Percentiles rank a stretch among this genome's conserved stretches.
Conservation (phyloP, 2,113 vertebrate species). For the Centrocercus urophasianus region DNA sequence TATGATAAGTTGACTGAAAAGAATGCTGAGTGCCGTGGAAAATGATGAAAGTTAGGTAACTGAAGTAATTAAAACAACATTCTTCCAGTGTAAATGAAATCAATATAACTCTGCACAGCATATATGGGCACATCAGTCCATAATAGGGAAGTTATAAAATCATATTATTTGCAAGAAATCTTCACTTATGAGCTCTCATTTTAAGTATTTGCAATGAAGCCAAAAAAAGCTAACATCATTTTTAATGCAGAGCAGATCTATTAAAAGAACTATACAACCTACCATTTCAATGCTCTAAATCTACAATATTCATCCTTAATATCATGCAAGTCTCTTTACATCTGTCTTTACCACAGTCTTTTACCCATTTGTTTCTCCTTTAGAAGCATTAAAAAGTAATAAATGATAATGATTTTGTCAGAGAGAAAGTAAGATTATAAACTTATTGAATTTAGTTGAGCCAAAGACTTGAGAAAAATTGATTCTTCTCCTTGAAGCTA, state of each 20-base stretch:
- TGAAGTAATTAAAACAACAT: neutral
- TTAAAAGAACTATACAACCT: neutral
- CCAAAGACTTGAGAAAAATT: neutral
- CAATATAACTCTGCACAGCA: neutral
- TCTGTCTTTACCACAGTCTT: neutral
- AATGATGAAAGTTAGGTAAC: neutral
- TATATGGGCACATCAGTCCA: neutral
- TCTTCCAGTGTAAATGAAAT: neutral
- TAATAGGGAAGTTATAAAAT: accelerated
- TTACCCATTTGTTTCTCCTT: neutral
- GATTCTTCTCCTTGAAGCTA: neutral
- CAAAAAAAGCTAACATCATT: neutral
- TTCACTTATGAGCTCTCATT: neutral
- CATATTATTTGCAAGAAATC: neutral
- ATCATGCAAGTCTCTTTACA: neutral
- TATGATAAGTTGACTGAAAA: neutral
- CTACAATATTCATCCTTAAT: neutral
- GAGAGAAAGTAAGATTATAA: neutral
- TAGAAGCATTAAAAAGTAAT: neutral
- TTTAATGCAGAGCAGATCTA: neutral
- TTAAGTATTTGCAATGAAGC: neutral
- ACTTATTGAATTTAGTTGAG: neutral
- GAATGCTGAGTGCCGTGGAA: neutral
- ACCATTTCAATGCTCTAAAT: neutral
- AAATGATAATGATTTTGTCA: neutral